phyloP scores from a whole-genome alignment of 1,140 invertebrate genomes.

The Aphidius gifuensis region DNA sequence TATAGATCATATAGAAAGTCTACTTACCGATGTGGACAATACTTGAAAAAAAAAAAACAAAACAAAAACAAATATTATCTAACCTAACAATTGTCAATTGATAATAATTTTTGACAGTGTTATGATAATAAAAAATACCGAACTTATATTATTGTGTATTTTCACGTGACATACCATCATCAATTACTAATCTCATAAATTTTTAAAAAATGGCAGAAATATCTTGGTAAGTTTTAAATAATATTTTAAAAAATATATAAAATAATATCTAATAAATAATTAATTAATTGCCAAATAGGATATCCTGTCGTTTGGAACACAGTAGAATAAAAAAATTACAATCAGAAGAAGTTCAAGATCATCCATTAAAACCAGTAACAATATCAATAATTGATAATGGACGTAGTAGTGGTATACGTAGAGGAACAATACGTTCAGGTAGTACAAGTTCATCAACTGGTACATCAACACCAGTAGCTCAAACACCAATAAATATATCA shows the following conservation, averaged over 20 bases:
- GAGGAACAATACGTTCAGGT: conserved; percentile 51
- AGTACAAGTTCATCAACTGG: conserved; percentile 54
- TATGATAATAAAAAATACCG: too few species aligned
- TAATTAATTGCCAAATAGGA: conserved; percentile 13
- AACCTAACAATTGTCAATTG: too few species aligned
- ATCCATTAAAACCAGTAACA: conserved; percentile 60
- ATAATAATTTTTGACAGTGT: too few species aligned
- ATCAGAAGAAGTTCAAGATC: conserved; percentile 46
- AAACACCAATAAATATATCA: conserved; percentile 56
- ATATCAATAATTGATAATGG: conserved; percentile 54
- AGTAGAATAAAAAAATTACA: conserved; percentile 20
- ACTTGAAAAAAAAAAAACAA: too few species aligned
- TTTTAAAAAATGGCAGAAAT: too few species aligned
- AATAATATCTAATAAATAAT: conserved; percentile 15
- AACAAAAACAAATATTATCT: too few species aligned
- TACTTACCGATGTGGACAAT: too few species aligned
- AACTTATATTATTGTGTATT: too few species aligned
- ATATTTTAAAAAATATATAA: too few species aligned
- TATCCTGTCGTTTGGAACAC: conserved; percentile 21
- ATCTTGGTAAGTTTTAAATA: conserved; percentile 6
- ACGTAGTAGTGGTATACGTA: conserved; percentile 39
- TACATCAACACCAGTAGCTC: conserved; percentile 41
- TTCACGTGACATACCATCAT: too few species aligned
- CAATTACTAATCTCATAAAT: too few species aligned
- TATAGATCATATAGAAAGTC: too few species aligned